Evolutionary conservation across 2,888 invertebrate genomes (phyloP).

Genomic region (Ophioninae sp.): DNA sequence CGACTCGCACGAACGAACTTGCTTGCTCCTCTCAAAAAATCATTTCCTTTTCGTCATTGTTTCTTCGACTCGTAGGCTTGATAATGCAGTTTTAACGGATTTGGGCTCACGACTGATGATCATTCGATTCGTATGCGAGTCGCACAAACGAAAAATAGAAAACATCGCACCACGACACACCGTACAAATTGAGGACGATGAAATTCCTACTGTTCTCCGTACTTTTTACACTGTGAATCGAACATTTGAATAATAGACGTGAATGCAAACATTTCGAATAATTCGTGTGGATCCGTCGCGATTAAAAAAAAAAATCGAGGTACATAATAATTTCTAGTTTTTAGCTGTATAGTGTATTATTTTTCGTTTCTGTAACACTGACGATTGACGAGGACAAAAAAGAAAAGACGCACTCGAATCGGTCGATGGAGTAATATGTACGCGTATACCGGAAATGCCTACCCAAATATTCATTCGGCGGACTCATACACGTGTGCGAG

Average conservation of each 20-base stretch:
- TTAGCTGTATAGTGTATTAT: slow-evolving; percentile 70
- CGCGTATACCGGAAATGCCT: slow-evolving; percentile 29
- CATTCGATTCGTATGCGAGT: slow-evolving; percentile 6
- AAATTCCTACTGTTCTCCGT: slow-evolving; percentile 48
- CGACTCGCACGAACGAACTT: background rate
- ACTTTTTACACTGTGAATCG: slow-evolving; percentile 53
- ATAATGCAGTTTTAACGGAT: background rate
- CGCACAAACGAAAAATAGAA: slow-evolving; percentile 7
- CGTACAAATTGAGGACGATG: slow-evolving; percentile 19
- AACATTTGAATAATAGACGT: slow-evolving; percentile 26
- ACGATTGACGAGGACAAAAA: slow-evolving; percentile 26
- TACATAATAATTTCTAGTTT: slow-evolving; percentile 61
- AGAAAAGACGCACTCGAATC: slow-evolving; percentile 4
- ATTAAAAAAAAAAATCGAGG: slow-evolving; percentile 43
- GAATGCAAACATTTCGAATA: slow-evolving; percentile 10
- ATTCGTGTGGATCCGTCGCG: slow-evolving; percentile 29
- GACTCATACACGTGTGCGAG: slow-evolving; percentile 55
- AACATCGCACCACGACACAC: slow-evolving; percentile 17
- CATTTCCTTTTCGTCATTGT: background rate
- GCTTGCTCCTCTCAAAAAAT: background rate
- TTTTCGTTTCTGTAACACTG: slow-evolving; percentile 47
- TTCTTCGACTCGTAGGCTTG: background rate
- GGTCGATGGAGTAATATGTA: slow-evolving; percentile 33
- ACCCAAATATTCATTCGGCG: slow-evolving; percentile 18
- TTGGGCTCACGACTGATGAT: slow-evolving; percentile 10